phyloP scores from a whole-genome alignment of 2,113 vertebrate genomes.

The Ranitomeya imitator region DNA sequence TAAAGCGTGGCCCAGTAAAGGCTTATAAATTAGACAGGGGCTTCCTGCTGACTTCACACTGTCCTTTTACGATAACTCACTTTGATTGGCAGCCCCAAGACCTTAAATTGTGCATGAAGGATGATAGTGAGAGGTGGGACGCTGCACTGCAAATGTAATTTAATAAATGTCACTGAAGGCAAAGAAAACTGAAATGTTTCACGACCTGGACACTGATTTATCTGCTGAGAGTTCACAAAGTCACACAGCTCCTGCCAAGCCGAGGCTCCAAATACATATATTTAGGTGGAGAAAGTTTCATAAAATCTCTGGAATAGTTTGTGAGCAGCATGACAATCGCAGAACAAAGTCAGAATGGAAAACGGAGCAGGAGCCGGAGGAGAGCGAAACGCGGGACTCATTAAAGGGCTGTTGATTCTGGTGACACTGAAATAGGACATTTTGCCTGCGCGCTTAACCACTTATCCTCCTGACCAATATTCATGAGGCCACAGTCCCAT shows the following conservation, averaged over 20 bases:
- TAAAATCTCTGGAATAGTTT: conserved; percentile 17
- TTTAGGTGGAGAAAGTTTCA: conserved; percentile 29
- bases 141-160: conserved; percentile 38
- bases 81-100: conserved; percentile 41
- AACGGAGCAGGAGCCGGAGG: background rate
- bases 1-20: background rate
- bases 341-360: background rate
- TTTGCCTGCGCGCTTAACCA: background rate
- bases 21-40: background rate
- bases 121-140: conserved; percentile 40
- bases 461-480: background rate
- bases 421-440: background rate
- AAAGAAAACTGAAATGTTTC: conserved; percentile 30
- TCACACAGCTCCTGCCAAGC: conserved; percentile 26
- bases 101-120: conserved; percentile 37
- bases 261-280: conserved; percentile 7
- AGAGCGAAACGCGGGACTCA: background rate
- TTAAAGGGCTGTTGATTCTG: conserved; percentile 2
- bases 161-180: conserved; percentile 52
- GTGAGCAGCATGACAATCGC: background rate
- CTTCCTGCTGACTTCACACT: conserved; percentile 40
- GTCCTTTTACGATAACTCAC: conserved; percentile 41
- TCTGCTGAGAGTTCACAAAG: conserved; percentile 26
- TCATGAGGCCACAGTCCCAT: background rate
- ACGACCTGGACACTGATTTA: conserved; percentile 52